These are phyloP conservation scores for Geophilus truncorum DNA, from an alignment of 2,888 invertebrate genomes.

Conservation along the genomic window DNA sequence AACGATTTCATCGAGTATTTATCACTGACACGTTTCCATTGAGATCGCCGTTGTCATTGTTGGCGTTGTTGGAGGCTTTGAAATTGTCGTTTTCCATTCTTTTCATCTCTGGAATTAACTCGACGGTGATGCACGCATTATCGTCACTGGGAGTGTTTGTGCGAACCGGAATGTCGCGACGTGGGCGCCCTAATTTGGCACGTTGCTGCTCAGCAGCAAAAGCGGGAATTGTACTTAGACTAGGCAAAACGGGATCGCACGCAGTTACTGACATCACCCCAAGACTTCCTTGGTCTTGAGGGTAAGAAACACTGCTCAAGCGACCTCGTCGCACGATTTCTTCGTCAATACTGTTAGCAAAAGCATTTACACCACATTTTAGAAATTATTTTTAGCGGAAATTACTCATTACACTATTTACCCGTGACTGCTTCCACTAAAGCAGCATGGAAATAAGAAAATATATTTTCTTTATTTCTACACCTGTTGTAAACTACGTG, in stretches of 20 bases:
- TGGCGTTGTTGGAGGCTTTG: background rate
- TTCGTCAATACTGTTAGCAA: conserved; percentile 12
- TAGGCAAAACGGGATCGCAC: background rate
- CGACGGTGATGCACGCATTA: background rate
- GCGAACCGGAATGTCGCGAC: background rate
- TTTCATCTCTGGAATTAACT: background rate
- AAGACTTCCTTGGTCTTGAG: conserved; percentile 1
- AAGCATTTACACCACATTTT: background rate
- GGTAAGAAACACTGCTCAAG: conserved; percentile 28
- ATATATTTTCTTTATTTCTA: background rate
- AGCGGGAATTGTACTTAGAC: background rate
- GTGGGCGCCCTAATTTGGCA: background rate
- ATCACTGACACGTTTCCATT: conserved; percentile 19
- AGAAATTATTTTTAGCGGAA: background rate
- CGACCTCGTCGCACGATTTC: conserved; percentile 31
- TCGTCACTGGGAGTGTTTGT: background rate
- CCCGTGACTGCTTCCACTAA: conserved; percentile 37
- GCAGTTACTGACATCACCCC: background rate
- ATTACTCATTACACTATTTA: conserved; percentile 32
- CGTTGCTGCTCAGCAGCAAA: conserved; percentile 11
- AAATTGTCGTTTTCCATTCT: background rate
- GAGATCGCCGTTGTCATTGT: background rate
- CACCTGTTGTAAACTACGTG: too few species aligned
- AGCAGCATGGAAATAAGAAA: conserved; percentile 25
- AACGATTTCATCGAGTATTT: background rate